phyloP scores from a whole-genome alignment of 2,888 invertebrate species.

The Athetis lepigone region DNA sequence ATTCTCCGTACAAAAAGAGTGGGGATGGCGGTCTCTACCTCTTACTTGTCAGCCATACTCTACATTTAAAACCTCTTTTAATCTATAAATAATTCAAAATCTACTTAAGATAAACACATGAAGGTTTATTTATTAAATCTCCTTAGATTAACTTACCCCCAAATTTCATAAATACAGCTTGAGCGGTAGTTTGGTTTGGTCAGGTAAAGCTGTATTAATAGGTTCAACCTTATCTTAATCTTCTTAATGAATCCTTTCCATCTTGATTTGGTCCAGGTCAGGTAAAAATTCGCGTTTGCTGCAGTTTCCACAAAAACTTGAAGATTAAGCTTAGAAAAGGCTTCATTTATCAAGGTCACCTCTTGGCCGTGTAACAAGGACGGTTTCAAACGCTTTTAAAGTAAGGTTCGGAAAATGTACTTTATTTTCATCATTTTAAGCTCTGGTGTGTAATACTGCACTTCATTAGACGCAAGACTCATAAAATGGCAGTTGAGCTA shows the following conservation, averaged over 20 bases:
- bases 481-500: background rate
- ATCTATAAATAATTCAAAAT: too few species aligned
- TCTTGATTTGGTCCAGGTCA: background rate
- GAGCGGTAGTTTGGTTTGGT: background rate
- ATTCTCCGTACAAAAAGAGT: background rate
- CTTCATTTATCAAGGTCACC: constrained; percentile 52
- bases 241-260: background rate
- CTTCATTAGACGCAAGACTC: background rate
- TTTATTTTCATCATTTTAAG: constrained; percentile 8
- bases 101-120: too few species aligned
- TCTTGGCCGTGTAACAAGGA: constrained; percentile 42
- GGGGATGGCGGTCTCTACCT: too few species aligned
- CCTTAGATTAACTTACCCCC: too few species aligned
- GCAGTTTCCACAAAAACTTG: constrained; percentile 32
- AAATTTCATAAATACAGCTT: too few species aligned
- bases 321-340: constrained; percentile 48
- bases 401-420: constrained; percentile 9
- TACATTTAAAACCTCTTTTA: too few species aligned
- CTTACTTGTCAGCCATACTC: too few species aligned
- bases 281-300: constrained; percentile 18
- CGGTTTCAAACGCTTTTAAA: constrained; percentile 25
- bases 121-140: too few species aligned
- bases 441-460: background rate
- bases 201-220: background rate
- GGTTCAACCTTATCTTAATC: background rate